These are phyloP conservation scores for Drosophila greeni DNA, from an alignment of 2,888 invertebrate genomes.

Conservation along the genomic window DNA sequence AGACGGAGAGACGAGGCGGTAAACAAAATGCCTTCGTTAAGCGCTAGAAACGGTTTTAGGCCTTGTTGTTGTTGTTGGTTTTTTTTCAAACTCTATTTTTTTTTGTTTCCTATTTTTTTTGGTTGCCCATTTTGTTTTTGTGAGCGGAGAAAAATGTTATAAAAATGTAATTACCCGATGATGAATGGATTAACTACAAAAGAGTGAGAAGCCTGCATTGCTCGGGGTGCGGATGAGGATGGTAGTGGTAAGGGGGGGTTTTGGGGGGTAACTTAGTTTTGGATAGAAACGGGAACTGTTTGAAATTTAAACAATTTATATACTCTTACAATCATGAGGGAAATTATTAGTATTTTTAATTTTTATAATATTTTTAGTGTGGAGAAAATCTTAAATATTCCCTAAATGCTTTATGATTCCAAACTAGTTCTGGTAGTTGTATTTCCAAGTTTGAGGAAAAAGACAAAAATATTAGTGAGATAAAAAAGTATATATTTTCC, in stretches of 20 bases:
- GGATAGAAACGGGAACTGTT: slow-evolving; percentile 33
- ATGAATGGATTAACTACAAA: slow-evolving; percentile 74
- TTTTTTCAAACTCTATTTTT: slow-evolving; percentile 28
- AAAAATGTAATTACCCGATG: slow-evolving; percentile 74
- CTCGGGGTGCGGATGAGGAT: slow-evolving; percentile 59
- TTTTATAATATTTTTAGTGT: not conserved
- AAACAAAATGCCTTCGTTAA: slow-evolving; percentile 73
- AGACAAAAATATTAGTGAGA: too few relatives aligned
- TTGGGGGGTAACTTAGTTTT: slow-evolving; percentile 3
- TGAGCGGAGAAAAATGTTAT: slow-evolving; percentile 70
- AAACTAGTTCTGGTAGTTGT: too few relatives aligned
- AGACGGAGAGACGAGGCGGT: slow-evolving; percentile 48
- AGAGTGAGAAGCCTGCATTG: slow-evolving; percentile 64
- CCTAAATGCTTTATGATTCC: too few relatives aligned
- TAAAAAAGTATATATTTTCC: too few relatives aligned
- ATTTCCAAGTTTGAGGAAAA: not conserved
- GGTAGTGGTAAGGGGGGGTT: not conserved
- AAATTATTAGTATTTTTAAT: not conserved
- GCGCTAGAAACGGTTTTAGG: slow-evolving; percentile 66
- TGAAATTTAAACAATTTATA: slow-evolving; percentile 45
- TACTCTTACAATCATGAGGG: not conserved
- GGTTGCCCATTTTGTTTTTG: slow-evolving; percentile 65
- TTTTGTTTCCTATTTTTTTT: slow-evolving; percentile 42
- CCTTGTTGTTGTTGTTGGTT: slow-evolving; percentile 45
- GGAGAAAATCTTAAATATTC: not conserved